Percentiles rank a stretch among this genome's conserved stretches.
These are phyloP conservation scores for Trichonephila clavipes DNA, from an alignment of 1,140 invertebrate genomes.

Conservation along the genomic window DNA sequence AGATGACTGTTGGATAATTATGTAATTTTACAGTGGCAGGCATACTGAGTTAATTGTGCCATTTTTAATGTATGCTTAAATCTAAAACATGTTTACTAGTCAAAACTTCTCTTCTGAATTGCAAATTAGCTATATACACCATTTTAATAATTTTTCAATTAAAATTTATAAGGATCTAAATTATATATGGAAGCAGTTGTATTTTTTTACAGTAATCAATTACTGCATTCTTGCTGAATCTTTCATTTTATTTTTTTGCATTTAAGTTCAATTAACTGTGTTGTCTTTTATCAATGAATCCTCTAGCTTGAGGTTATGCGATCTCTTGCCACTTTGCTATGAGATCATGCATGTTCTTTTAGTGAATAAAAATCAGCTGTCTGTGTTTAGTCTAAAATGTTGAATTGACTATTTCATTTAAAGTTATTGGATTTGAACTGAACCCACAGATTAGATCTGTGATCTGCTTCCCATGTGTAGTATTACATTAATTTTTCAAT, in stretches of 20 bases:
- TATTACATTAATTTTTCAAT: slow-evolving; percentile 35
- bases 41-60: neutral
- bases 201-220: neutral
- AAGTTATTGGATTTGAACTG: slow-evolving; percentile 37
- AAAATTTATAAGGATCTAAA: neutral
- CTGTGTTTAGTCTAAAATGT: slow-evolving; percentile 44
- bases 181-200: neutral
- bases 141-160: neutral
- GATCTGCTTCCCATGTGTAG: slow-evolving; percentile 59
- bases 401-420: slow-evolving; percentile 31
- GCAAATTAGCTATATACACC: neutral
- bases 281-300: slow-evolving; percentile 6
- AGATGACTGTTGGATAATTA: neutral
- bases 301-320: slow-evolving; percentile 43
- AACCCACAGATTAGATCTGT: slow-evolving; percentile 62
- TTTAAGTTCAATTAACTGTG: neutral
- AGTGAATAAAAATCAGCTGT: slow-evolving; percentile 30
- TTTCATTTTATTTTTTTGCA: neutral
- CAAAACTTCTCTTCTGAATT: neutral
- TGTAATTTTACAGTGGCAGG: neutral
- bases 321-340: slow-evolving; percentile 43
- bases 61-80: neutral
- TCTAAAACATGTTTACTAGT: neutral
- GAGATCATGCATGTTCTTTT: slow-evolving; percentile 61
- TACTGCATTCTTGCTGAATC: neutral